Base-by-base conservation (phyloP, 1,140 invertebrate genomes). In the Polyergus mexicanus region DNA sequence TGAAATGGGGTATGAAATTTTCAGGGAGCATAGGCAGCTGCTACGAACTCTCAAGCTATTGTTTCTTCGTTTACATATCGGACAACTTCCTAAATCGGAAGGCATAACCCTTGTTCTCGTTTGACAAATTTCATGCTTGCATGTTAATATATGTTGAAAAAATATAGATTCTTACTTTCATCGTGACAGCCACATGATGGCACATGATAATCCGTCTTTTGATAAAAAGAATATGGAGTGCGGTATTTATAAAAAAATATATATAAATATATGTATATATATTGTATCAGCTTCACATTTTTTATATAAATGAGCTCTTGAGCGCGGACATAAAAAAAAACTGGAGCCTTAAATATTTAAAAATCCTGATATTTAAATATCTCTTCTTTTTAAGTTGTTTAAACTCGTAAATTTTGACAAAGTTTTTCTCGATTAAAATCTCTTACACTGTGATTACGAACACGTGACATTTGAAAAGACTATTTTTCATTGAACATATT, bases 401-500 rank as follows among this genome's bases (percentile, higher is more conserved):
- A 41, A 51, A 1, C 1, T 54, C 22, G 8, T 2, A 4, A 41
- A 16, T 41, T 41, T 32, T 19, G 5, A 44, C 32, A 7, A 58
- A 2, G n/a, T 58, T 58, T 38, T 44, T 28, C 25, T 13, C 6
- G 3, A n/a, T 32, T 25, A 25, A 54, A 54, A n/a, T 66, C 28
- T 44, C 44, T 13, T 11, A 47, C n/a, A 68, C 44, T 54, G 6
- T 25, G 66, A 60, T 71, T 81, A 71, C 13, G 35, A 72, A n/a
- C n/a, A n/a, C 38, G 28, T 38, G 22, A 71, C 66, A 72, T 56
- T 58, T 25, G 6, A 2, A 22, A 44, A 60, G 25, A 58, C 51
- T 11, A 72, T 71, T 81, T 72, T 68, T 81, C 78, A 72, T 80
- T 69, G 76, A 80, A 68, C 76, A 69, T 38, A 63, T 56, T 68